phyloP scores from a whole-genome alignment of 2,797 vertebrate genomes.

The Syngnathus acus region DNA sequence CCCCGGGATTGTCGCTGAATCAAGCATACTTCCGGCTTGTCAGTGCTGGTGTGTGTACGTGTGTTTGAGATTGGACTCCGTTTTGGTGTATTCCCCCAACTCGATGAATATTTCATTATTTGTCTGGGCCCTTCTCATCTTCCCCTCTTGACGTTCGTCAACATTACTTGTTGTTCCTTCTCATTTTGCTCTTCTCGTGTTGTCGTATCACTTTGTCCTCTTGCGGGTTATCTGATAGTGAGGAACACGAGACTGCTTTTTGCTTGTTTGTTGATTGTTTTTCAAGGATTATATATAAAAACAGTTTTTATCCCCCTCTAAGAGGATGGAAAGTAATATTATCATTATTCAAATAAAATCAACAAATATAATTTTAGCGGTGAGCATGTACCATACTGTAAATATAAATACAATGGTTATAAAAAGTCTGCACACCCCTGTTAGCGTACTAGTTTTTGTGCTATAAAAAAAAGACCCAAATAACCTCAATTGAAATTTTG shows the following conservation, averaged over 20 bases:
- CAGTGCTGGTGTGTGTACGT: slow-evolving; percentile 15
- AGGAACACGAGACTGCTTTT: not conserved
- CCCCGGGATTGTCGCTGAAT: slow-evolving; percentile 54
- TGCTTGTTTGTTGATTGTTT: slow-evolving; percentile 9
- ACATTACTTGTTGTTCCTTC: slow-evolving; percentile 31
- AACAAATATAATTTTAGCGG: no score
- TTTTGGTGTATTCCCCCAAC: slow-evolving; percentile 22
- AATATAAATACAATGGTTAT: no score
- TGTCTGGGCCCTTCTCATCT: slow-evolving; percentile 20
- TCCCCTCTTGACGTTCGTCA: slow-evolving; percentile 27
- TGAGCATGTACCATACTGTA: no score
- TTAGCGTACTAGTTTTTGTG: no score
- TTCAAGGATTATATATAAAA: no score
- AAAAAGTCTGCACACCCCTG: no score
- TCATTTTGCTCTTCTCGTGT: slow-evolving; percentile 28
- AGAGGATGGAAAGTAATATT: no score
- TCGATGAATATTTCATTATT: slow-evolving; percentile 27
- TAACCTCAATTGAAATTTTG: no score
- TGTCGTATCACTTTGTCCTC: slow-evolving; percentile 31
- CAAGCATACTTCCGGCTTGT: slow-evolving; percentile 44
- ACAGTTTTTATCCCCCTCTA: no score
- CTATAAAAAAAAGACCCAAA: no score
- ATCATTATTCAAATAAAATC: no score
- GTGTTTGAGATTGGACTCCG: slow-evolving; percentile 6
- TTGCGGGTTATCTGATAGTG: slow-evolving; percentile 31